These are phyloP conservation scores for Engystomops pustulosus DNA, from an alignment of 2,113 vertebrate genomes.

Conservation along the genomic window DNA sequence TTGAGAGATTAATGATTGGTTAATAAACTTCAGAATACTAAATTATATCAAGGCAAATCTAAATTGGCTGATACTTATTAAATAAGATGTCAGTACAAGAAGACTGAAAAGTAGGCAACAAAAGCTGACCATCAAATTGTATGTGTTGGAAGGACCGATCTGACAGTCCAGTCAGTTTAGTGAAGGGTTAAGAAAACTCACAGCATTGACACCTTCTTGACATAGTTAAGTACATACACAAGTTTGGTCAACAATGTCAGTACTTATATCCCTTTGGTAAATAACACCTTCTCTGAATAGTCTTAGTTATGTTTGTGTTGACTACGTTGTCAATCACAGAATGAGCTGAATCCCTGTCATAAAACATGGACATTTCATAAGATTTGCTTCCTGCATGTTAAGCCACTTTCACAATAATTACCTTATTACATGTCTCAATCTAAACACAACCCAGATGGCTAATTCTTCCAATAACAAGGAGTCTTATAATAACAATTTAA, in stretches of 20 bases:
- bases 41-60: too few relatives aligned
- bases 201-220: background rate
- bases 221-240: background rate
- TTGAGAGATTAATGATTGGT: too few relatives aligned
- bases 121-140: too few relatives aligned
- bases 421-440: background rate
- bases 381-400: background rate
- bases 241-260: background rate
- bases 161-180: too few relatives aligned
- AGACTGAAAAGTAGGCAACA: too few relatives aligned
- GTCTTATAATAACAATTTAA: background rate
- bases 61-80: too few relatives aligned
- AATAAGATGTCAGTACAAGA: too few relatives aligned
- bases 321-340: too few relatives aligned
- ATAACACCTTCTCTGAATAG: background rate
- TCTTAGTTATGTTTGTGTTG: background rate
- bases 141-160: too few relatives aligned
- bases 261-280: background rate
- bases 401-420: background rate
- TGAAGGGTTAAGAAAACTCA: too few relatives aligned
- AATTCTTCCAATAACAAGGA: background rate
- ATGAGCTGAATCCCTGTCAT: background rate
- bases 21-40: too few relatives aligned
- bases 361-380: background rate
- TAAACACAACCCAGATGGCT: background rate